Percentiles rank a stretch among this genome's conserved stretches.
These are phyloP conservation scores for Pipistrellus kuhlii DNA, from an alignment of 2,797 vertebrate species.

Conservation along the genomic window DNA sequence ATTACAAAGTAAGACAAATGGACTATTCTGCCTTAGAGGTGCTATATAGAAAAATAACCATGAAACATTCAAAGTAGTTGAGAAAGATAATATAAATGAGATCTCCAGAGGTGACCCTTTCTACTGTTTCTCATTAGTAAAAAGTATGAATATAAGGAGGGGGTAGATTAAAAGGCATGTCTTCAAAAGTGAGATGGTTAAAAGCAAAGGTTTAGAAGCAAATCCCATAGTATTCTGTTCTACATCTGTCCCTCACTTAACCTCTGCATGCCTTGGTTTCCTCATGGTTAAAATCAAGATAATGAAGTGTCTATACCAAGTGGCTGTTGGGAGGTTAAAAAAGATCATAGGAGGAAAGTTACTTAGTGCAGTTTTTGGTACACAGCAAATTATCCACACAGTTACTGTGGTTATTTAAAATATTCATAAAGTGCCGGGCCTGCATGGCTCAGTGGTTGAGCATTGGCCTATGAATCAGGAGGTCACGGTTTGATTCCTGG, in stretches of 20 bases:
- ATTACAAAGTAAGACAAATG: slow-evolving; percentile 68
- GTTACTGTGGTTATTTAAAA: neutral
- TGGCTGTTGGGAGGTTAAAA: neutral
- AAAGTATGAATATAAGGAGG: neutral
- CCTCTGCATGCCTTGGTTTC: neutral
- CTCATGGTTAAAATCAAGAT: neutral
- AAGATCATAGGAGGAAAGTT: neutral
- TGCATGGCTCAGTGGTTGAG: too few relatives aligned
- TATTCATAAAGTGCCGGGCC: neutral
- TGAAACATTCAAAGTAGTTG: neutral
- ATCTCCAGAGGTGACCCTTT: neutral
- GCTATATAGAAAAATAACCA: slow-evolving; percentile 32
- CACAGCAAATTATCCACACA: neutral
- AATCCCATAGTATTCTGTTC: neutral
- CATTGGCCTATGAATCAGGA: too few relatives aligned
- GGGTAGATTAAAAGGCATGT: neutral
- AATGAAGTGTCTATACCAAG: neutral
- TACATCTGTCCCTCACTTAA: neutral
- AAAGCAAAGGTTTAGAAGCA: slow-evolving; percentile 39
- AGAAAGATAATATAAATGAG: slow-evolving; percentile 46
- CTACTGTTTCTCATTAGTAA: slow-evolving; percentile 21
- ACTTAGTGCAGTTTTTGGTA: neutral
- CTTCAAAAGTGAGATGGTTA: neutral
- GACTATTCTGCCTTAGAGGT: slow-evolving; percentile 65
- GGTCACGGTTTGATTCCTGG: too few relatives aligned